These are phyloP conservation scores for Tapirus terrestris DNA, from an alignment of 2,113 vertebrate genomes.

Conservation along the genomic window DNA sequence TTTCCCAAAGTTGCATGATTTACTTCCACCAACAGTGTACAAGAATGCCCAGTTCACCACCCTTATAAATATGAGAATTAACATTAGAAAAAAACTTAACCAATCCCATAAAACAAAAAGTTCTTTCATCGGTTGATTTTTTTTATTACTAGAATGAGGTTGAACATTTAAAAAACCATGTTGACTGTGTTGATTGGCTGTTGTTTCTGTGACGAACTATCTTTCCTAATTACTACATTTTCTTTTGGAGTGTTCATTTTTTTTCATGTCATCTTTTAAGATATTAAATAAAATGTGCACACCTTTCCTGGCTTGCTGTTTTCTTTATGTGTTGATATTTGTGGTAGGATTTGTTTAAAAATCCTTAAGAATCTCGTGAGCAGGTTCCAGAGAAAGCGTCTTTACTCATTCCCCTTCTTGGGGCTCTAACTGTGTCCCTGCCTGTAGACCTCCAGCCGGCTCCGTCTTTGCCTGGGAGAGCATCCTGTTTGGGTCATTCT, in stretches of 20 bases:
- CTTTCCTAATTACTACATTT: not conserved
- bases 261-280: not conserved
- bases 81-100: not conserved
- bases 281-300: not conserved
- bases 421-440: not conserved
- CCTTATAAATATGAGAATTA: not conserved
- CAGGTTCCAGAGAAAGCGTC: not conserved
- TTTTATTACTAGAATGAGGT: not conserved
- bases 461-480: not conserved
- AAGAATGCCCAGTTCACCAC: accelerated
- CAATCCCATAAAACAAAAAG: not conserved
- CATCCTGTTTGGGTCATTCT: not conserved
- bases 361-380: not conserved
- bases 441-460: accelerated
- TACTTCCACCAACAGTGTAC: not conserved
- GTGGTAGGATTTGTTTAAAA: not conserved
- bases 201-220: not conserved
- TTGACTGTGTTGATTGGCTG: not conserved
- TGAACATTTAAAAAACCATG: not conserved
- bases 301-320: not conserved
- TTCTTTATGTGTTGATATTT: not conserved
- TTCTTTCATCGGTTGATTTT: not conserved
- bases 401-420: accelerated
- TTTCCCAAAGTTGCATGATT: not conserved
- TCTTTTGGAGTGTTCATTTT: not conserved